phyloP scores from a whole-genome alignment of 2,797 vertebrate genomes.

The Atherinosoma microstoma region DNA sequence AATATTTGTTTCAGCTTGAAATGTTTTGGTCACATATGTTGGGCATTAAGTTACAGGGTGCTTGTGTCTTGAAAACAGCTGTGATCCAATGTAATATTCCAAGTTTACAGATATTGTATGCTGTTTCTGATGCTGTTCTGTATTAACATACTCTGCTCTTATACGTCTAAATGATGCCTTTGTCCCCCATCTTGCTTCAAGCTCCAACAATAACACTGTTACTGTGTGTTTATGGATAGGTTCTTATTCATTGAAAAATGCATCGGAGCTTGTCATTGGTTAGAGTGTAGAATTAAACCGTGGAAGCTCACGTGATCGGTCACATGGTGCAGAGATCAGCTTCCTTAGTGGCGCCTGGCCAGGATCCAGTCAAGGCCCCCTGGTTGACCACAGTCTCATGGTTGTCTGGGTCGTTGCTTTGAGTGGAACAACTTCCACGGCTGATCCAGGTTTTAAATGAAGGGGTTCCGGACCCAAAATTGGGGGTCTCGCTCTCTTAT shows the following conservation, averaged over 20 bases:
- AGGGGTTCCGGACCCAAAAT: conserved; percentile 77
- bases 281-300: conserved; percentile 4
- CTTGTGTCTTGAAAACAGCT: conserved; percentile 33
- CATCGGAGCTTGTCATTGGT: conserved; percentile 33
- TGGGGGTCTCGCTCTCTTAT: conserved; percentile 72
- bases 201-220: conserved; percentile 28
- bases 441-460: conserved; percentile 78
- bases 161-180: neutral
- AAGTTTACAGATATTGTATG: neutral
- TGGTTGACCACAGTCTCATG: conserved; percentile 80
- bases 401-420: conserved; percentile 77
- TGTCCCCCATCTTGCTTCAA: neutral
- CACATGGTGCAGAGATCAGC: conserved; percentile 63
- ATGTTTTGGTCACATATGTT: conserved; percentile 53
- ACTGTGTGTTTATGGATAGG: conserved; percentile 47
- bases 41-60: conserved; percentile 38
- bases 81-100: conserved; percentile 17
- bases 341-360: conserved; percentile 76
- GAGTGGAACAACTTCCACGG: conserved; percentile 58
- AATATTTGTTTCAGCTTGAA: conserved; percentile 51
- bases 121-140: conserved; percentile 2
- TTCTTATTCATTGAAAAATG: conserved; percentile 41
- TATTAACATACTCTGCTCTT: conserved; percentile 1
- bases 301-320: conserved; percentile 65
- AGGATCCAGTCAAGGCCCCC: conserved; percentile 71